Percentiles rank a stretch among this genome's conserved stretches.
phyloP scores from a whole-genome alignment of 2,888 invertebrate genomes.

The Pandemis corylana region DNA sequence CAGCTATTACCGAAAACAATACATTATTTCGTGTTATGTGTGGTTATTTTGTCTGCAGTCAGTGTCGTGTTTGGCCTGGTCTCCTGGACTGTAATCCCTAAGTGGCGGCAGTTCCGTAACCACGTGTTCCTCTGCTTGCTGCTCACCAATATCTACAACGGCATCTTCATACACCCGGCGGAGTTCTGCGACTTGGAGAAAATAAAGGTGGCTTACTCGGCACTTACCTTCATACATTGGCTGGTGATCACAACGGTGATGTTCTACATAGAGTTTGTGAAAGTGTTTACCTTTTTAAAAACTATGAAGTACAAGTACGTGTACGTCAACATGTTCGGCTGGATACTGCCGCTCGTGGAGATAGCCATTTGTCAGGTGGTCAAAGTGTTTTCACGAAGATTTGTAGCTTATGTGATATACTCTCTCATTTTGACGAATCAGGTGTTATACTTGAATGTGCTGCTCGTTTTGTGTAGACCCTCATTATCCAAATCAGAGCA shows the following conservation, averaged over 20 bases:
- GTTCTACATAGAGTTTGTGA: conserved; percentile 25
- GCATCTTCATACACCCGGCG: too few species aligned
- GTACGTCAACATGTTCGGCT: conserved; percentile 8
- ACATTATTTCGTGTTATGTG: neutral
- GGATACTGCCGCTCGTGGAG: conserved; percentile 11
- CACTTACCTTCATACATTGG: conserved; percentile 9
- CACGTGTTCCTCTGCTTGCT: conserved; percentile 8
- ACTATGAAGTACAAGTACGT: conserved; percentile 2
- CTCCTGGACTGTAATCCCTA: conserved; percentile 3
- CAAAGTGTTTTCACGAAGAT: too few species aligned
- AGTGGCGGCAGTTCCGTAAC: conserved; percentile 16
- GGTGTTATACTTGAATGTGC: neutral
- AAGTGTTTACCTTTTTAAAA: conserved; percentile 15
- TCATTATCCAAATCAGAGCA: neutral
- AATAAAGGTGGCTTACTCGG: neutral
- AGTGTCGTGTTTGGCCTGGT: conserved; percentile 7
- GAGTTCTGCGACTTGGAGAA: too few species aligned
- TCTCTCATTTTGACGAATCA: neutral
- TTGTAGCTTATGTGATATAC: too few species aligned
- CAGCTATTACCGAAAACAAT: neutral
- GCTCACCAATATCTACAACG: neutral
- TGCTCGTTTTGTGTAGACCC: neutral
- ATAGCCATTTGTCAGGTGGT: neutral
- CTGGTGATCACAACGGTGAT: conserved; percentile 11
- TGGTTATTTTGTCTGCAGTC: neutral